phyloP scores from a whole-genome alignment of 2,888 invertebrate genomes.

The Epinotia demarniana region DNA sequence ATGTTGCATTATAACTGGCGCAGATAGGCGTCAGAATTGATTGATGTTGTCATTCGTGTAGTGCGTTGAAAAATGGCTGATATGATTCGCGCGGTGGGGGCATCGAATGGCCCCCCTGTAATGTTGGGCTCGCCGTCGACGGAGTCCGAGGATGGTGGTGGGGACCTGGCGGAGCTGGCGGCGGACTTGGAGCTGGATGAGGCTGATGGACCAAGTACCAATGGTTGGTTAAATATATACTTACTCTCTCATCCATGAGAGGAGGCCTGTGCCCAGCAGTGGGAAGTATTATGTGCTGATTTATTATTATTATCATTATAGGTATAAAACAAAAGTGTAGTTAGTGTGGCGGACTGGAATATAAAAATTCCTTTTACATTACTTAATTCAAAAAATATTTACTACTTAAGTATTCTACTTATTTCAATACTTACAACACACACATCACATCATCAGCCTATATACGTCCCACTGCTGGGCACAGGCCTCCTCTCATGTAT shows the following conservation, averaged over 20 bases:
- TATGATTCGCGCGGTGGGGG: slow-evolving; percentile 88
- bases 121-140: slow-evolving; percentile 93
- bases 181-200: slow-evolving; percentile 89
- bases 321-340: neutral
- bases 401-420: too few relatives aligned
- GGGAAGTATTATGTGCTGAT: too few relatives aligned
- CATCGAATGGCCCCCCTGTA: slow-evolving; percentile 86
- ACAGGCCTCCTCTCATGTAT: too few relatives aligned
- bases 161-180: slow-evolving; percentile 85
- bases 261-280: too few relatives aligned
- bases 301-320: too few relatives aligned
- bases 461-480: too few relatives aligned
- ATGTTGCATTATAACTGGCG: slow-evolving; percentile 16
- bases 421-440: too few relatives aligned
- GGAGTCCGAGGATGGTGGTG: slow-evolving; percentile 93
- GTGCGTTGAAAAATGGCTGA: slow-evolving; percentile 85
- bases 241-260: too few relatives aligned
- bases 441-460: too few relatives aligned
- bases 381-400: neutral
- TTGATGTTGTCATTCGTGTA: slow-evolving; percentile 40
- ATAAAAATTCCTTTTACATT: too few relatives aligned
- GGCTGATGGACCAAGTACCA: slow-evolving; percentile 87
- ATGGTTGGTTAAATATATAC: slow-evolving; percentile 72
- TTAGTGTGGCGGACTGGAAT: neutral
- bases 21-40: slow-evolving; percentile 16